Conservation (phyloP, 2,113 vertebrate genomes). For the Ceyx margarethae region DNA sequence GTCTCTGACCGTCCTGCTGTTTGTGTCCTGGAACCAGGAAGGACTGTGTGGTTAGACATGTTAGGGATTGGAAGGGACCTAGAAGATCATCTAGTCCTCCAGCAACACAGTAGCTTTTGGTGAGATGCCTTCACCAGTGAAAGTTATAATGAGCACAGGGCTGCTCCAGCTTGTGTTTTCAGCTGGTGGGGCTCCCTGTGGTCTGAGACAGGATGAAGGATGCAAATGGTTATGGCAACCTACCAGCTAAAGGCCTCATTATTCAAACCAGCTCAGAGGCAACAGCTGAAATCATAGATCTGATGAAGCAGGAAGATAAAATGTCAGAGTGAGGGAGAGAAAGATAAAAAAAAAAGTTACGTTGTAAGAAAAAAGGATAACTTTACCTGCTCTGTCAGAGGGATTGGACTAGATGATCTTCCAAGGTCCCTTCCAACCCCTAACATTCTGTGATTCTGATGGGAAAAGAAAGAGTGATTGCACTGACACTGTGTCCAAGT, state of each 20-base stretch:
- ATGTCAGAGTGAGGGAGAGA: background rate
- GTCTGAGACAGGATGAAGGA: background rate
- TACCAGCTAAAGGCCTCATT: background rate
- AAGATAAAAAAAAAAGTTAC: background rate
- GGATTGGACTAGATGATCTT: no score
- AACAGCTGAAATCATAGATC: background rate
- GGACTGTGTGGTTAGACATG: background rate
- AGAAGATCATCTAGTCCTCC: background rate
- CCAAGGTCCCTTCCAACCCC: no score
- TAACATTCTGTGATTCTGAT: no score
- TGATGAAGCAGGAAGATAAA: background rate
- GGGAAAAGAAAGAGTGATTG: background rate
- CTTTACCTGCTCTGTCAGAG: background rate
- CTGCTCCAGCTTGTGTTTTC: background rate
- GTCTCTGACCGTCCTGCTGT: background rate
- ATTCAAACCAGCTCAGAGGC: background rate
- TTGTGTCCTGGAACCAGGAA: background rate
- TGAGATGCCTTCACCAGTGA: background rate
- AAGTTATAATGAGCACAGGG: rapidly evolving
- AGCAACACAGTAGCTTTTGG: background rate
- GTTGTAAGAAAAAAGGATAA: background rate
- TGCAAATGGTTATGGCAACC: background rate
- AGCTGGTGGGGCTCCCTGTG: background rate
- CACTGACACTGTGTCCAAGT: background rate
- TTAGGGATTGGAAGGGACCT: no score